Evolutionary conservation across 2,888 invertebrate species (phyloP).

Genomic region (Taenaris catops): DNA sequence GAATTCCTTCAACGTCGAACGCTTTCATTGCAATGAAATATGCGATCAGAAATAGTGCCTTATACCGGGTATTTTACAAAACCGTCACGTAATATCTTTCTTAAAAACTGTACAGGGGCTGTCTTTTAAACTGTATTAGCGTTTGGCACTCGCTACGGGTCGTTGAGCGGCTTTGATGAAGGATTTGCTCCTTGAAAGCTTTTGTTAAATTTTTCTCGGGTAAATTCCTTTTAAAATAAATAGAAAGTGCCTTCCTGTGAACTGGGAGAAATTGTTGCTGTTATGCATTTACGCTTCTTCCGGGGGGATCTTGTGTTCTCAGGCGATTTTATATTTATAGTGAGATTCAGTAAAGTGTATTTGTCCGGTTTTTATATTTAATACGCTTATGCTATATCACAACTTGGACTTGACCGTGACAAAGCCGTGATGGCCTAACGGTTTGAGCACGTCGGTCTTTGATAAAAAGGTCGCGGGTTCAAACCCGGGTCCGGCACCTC

Average conservation of each 20-base stretch:
- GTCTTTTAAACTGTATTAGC: constrained; percentile 61
- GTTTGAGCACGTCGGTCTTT: no score
- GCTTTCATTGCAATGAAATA: no score
- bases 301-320: constrained; percentile 1
- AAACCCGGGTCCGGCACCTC: no score
- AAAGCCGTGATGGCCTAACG: no score
- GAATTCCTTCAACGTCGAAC: no score
- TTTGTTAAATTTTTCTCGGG: constrained; percentile 54
- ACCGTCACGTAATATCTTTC: constrained; percentile 29
- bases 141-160: constrained; percentile 50
- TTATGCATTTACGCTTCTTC: constrained; percentile 25
- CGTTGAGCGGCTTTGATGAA: constrained; percentile 65
- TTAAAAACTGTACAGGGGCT: constrained; percentile 33
- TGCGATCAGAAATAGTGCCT: no score
- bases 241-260: constrained; percentile 36
- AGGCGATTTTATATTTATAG: constrained; percentile 2
- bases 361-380: no score
- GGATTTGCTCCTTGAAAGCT: constrained; percentile 68
- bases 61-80: constrained; percentile 35
- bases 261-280: constrained; percentile 36
- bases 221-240: constrained; percentile 54
- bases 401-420: no score
- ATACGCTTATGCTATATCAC: no score
- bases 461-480: no score
- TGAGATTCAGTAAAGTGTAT: constrained; percentile 1